phyloP scores from a whole-genome alignment of 1,140 invertebrate species.

The Hyphantria cunea region DNA sequence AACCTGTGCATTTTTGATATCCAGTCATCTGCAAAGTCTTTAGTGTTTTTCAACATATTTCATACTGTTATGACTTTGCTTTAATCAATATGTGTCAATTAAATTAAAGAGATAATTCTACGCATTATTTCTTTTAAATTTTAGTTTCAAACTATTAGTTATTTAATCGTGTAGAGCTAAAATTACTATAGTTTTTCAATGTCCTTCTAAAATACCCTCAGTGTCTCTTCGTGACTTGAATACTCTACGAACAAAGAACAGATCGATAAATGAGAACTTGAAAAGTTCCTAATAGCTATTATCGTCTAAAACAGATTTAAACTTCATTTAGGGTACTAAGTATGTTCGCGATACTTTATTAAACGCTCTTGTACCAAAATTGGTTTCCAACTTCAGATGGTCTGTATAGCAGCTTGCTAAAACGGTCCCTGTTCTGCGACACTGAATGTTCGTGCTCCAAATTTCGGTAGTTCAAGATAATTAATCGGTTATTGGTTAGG shows the following conservation, averaged over 20 bases:
- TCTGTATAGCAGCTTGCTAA: slow-evolving; percentile 13
- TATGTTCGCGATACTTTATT: slow-evolving; percentile 22
- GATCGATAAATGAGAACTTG: slow-evolving; percentile 21
- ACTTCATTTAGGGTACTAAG: slow-evolving; percentile 20
- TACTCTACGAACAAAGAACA: slow-evolving; percentile 16
- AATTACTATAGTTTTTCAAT: slow-evolving; percentile 21
- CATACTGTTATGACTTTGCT: no score
- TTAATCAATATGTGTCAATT: no score
- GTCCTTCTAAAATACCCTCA: slow-evolving; percentile 12
- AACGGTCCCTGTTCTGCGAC: slow-evolving; percentile 4
- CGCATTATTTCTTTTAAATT: no score
- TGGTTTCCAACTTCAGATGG: slow-evolving; percentile 9
- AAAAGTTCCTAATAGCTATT: slow-evolving; percentile 25
- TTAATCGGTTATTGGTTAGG: not conserved
- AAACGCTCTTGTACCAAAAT: slow-evolving; percentile 19
- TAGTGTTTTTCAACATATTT: no score
- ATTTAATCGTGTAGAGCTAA: slow-evolving; percentile 16
- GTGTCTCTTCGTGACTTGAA: slow-evolving; percentile 11
- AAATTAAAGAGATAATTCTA: no score
- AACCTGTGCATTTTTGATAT: no score
- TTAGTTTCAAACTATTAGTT: no score
- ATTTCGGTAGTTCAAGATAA: slow-evolving; percentile 15
- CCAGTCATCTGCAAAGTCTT: no score
- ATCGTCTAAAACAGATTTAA: slow-evolving; percentile 29
- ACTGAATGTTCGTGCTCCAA: slow-evolving; percentile 6